Evolutionary conservation across 2,797 vertebrate species (phyloP), one percentile per base, ranked within the genome.

Genomic region (Sebastes oblongus): DNA sequence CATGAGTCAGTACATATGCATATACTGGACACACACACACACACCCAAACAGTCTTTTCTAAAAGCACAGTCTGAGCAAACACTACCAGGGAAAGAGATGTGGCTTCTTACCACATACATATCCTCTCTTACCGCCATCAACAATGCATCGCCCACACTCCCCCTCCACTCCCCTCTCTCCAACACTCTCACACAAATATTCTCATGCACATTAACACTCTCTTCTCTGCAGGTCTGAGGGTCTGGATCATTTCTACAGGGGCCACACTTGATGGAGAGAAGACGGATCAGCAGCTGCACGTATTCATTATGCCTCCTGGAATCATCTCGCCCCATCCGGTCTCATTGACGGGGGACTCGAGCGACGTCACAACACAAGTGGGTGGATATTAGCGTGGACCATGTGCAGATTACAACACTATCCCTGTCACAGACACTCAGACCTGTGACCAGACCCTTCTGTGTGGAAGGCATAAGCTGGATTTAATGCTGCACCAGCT

Each of bases 251-350:
- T 76, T 84, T 85, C 75, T 85, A 86, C 75, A 75, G 80, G 72
- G 75, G 50, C 71, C 72, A 65, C 75, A 77, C 85, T 72, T 74
- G 73, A 86, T 71, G 55, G 64, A 65, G 82, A 78, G 66, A 64
- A 64, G 76, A 79, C 24, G 16, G 77, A 90, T 87, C 84, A 84
- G 89, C 95, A 96, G 95, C 95, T 95, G 95, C 89, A 85, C 42
- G 71, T 90, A 95, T 94, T 95, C 94, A 95, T 94, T 88, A 74
- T 72, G 77, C 82, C 68, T 92, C 82, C 89, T 85, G 88, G 87
- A 80, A 86, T 83, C 62, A 54, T 84, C 83, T 84, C 42, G 78
- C 88, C 88, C 79, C 90, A 92, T 95, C 93, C 92, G 93, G 92
- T 87, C 79, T 86, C 86, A 92, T 94, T 93, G 88, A 93, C 64